Evolutionary conservation across 2,113 vertebrate species (phyloP).

Genomic region (Melospiza melodia): DNA sequence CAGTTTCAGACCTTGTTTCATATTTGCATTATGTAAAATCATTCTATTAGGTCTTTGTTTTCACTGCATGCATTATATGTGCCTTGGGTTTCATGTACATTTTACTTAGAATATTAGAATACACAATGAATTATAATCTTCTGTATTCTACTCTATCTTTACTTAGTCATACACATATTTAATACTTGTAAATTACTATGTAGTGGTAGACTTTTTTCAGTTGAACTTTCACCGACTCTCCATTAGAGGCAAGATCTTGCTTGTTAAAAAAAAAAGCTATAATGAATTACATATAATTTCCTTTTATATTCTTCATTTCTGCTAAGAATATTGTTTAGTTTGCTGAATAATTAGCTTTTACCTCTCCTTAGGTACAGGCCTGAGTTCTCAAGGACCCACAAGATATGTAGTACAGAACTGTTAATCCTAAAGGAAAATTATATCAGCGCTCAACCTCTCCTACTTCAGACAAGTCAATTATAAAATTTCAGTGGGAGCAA

Average conservation of each 20-base stretch:
- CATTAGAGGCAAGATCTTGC: not conserved
- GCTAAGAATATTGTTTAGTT: not conserved
- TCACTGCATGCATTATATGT: not conserved
- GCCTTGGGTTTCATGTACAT: not conserved
- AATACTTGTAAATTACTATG: not conserved
- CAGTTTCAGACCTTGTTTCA: not conserved
- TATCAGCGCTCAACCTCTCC: not conserved
- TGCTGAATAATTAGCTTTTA: not conserved
- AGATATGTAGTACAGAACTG: not conserved
- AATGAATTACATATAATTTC: not conserved
- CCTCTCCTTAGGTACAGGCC: not conserved
- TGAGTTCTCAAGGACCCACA: not conserved
- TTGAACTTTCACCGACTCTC: not conserved
- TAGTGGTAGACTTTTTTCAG: not conserved
- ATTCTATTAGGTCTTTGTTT: not conserved
- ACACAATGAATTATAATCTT: not conserved
- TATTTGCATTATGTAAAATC: not conserved
- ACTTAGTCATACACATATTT: not conserved
- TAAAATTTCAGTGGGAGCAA: not conserved
- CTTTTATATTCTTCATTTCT: not conserved
- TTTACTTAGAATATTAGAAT: not conserved
- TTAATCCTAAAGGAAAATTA: not conserved
- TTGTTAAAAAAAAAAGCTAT: not conserved
- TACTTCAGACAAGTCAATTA: not conserved
- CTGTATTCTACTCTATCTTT: not conserved